phyloP scores from a whole-genome alignment of 2,113 vertebrate genomes.

The Myotis lucifugus region DNA sequence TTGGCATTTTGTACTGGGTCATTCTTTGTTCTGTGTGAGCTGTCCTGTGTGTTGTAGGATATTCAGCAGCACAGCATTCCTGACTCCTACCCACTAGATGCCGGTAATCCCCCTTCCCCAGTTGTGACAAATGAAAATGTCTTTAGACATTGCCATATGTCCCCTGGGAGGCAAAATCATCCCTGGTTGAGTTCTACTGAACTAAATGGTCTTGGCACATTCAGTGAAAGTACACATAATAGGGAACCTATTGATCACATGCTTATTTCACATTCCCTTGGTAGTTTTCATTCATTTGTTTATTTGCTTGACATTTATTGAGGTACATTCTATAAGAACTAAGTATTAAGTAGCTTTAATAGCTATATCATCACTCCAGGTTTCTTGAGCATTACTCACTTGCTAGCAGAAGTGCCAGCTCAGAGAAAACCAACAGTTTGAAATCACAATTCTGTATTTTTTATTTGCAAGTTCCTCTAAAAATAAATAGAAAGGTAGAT shows the following conservation, averaged over 20 bases:
- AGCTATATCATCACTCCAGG: neutral
- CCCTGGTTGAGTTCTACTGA: neutral
- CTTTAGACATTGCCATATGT: neutral
- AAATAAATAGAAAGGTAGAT: conserved; percentile 42
- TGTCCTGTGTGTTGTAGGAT: neutral
- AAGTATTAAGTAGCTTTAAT: conserved; percentile 49
- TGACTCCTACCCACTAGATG: neutral
- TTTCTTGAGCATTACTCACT: conserved; percentile 35
- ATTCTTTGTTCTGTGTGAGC: neutral
- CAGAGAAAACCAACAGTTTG: conserved; percentile 16
- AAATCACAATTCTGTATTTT: conserved; percentile 15
- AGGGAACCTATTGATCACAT: neutral
- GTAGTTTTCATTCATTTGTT: conserved; percentile 30
- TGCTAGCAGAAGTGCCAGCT: neutral
- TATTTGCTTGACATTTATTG: conserved; percentile 38
- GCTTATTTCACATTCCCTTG: conserved; percentile 19
- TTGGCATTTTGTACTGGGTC: neutral
- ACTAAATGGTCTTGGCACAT: neutral
- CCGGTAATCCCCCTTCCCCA: neutral
- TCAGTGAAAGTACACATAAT: neutral
- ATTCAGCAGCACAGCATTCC: neutral
- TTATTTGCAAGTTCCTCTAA: conserved; percentile 40
- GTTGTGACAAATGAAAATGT: conserved; percentile 2
- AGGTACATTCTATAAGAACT: conserved; percentile 5
- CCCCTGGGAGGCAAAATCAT: neutral